Conservation (phyloP, 2,797 vertebrate genomes). For the Typhlichthys eigenmanni region DNA sequence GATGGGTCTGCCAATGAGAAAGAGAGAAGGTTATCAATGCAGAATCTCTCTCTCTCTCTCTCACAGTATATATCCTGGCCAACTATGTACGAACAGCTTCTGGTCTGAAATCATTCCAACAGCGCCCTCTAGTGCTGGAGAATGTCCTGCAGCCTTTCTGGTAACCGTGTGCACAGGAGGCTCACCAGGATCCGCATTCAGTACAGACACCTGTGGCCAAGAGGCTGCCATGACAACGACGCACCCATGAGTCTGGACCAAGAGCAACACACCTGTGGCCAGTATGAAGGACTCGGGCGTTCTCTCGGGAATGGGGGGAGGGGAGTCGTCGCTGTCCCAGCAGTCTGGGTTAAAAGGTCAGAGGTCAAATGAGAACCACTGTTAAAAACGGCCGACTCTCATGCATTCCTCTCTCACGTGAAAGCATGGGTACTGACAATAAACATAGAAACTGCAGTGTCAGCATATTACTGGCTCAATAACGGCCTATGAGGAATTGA, state of each 20-base stretch:
- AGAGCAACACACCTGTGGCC: constrained; percentile 84
- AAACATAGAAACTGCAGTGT: no score
- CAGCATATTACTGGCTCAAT: no score
- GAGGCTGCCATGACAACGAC: constrained; percentile 9
- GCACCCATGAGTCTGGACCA: constrained; percentile 46
- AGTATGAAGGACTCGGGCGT: constrained; percentile 93
- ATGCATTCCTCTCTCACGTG: no score
- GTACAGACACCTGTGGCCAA: constrained; percentile 1
- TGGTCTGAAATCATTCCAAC: constrained; percentile 27
- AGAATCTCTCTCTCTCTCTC: constrained; percentile 1
- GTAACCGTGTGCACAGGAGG: not conserved
- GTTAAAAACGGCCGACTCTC: constrained; percentile 46
- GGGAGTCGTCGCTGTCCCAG: constrained; percentile 86
- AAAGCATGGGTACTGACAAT: no score
- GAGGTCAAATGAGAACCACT: constrained; percentile 72
- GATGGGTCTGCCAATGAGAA: constrained; percentile 56
- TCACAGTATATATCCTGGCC: no score
- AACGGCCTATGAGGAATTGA: constrained; percentile 4
- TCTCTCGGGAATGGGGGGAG: constrained; percentile 91
- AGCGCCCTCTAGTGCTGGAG: constrained; percentile 60
- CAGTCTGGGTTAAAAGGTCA: constrained; percentile 84
- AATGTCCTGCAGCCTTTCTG: constrained; percentile 8
- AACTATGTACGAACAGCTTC: no score
- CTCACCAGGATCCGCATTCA: not conserved
- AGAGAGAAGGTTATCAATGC: not conserved